phyloP scores from a whole-genome alignment of 2,888 invertebrate species.

The Habrosyne pyritoides region DNA sequence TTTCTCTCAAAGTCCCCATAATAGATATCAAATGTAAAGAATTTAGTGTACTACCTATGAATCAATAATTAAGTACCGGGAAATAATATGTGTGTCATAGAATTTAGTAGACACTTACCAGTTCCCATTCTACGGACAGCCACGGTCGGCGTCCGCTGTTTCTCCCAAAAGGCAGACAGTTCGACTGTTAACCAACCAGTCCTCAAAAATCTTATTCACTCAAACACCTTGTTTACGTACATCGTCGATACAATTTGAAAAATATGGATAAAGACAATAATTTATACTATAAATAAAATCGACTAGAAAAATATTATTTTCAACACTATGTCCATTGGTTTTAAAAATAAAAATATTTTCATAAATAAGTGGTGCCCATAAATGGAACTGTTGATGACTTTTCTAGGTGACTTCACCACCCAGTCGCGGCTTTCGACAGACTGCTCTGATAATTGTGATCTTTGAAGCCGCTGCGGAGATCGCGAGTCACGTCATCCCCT shows the following conservation, averaged over 20 bases:
- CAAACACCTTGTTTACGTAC: conserved; percentile 9
- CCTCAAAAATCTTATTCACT: conserved; percentile 26
- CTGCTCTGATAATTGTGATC: conserved; percentile 83
- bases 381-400: conserved; percentile 61
- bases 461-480: conserved; percentile 81
- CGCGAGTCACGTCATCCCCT: conserved; percentile 84
- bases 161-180: conserved; percentile 85
- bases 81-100: neutral
- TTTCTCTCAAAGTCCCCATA: too few relatives aligned
- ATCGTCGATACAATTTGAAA: neutral
- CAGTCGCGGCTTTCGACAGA: conserved; percentile 80
- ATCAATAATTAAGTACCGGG: too few relatives aligned
- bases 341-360: conserved; percentile 13
- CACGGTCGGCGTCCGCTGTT: conserved; percentile 83
- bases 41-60: too few relatives aligned
- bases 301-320: neutral
- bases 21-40: too few relatives aligned
- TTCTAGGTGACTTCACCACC: conserved; percentile 71
- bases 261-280: neutral
- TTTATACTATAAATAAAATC: neutral
- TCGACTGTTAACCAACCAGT: conserved; percentile 50
- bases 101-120: conserved; percentile 75
- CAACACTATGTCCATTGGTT: neutral
- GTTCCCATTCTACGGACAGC: conserved; percentile 89
- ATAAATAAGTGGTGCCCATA: conserved; percentile 28